Evolutionary conservation across 2,797 vertebrate species (phyloP).

Genomic region (Falco rusticolus): DNA sequence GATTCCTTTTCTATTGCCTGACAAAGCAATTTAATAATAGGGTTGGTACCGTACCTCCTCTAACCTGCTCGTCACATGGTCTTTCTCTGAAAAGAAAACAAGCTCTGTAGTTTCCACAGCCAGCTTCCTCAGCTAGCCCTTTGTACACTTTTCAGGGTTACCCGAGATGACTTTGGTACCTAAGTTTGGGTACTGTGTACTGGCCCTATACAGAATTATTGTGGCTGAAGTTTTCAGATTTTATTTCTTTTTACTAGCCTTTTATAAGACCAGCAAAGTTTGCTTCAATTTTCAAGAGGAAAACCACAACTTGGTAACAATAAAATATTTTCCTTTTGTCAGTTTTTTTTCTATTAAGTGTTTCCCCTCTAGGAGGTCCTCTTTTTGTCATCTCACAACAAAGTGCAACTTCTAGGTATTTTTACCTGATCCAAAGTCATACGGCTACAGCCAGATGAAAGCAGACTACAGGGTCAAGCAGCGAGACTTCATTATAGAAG

Average conservation of each 20-base stretch:
- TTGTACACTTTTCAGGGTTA: not conserved
- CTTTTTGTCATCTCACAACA: not conserved
- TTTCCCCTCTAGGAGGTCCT: not conserved
- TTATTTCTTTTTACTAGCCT: not conserved
- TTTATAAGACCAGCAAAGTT: not conserved
- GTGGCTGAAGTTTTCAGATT: not conserved
- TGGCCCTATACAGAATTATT: not conserved
- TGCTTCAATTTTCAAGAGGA: not conserved
- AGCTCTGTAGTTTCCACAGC: not conserved
- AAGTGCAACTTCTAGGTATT: not conserved
- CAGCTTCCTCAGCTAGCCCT: not conserved
- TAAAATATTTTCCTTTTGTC: not conserved
- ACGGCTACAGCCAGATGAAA: not conserved
- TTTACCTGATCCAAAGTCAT: not conserved
- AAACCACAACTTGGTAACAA: not conserved
- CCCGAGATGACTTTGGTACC: not conserved
- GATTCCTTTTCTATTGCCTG: not conserved
- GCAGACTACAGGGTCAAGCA: not conserved
- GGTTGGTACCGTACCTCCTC: not conserved
- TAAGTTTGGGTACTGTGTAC: not conserved
- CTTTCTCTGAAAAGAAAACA: not conserved
- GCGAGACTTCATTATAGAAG: not conserved
- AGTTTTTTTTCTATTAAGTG: not conserved
- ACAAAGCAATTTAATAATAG: not conserved
- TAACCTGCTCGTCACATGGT: not conserved